Conservation (phyloP, 1,140 invertebrate species). For the Scaptomyza montana region DNA sequence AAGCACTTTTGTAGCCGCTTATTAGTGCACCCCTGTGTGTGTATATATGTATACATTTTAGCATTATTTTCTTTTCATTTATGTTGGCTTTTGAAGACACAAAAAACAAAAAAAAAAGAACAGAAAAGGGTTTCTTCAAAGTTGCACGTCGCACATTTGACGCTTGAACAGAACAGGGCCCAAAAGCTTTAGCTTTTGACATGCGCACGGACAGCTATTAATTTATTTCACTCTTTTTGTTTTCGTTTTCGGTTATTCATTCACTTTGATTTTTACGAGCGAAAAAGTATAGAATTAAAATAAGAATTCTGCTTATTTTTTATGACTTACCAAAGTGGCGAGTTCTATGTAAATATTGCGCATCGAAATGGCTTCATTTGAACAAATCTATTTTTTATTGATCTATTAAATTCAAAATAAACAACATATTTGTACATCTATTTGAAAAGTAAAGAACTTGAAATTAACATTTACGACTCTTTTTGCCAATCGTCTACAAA, state of each 20-base stretch:
- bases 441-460: constrained; percentile 11
- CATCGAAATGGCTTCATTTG: constrained; percentile 77
- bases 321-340: constrained; percentile 43
- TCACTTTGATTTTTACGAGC: background rate
- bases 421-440: constrained; percentile 13
- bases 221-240: constrained; percentile 44
- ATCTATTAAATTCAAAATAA: constrained; percentile 61
- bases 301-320: constrained; percentile 41
- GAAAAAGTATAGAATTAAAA: background rate
- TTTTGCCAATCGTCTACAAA: background rate
- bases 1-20: constrained; percentile 80
- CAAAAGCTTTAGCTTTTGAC: constrained; percentile 37
- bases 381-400: constrained; percentile 54
- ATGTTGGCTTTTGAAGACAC: background rate
- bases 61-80: constrained; percentile 37
- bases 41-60: constrained; percentile 45
- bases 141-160: constrained; percentile 72
- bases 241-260: background rate
- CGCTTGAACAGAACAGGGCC: constrained; percentile 42
- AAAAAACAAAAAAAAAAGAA: background rate
- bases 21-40: constrained; percentile 57
- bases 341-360: constrained; percentile 72
- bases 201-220: constrained; percentile 62
- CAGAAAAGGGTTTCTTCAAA: constrained; percentile 2
- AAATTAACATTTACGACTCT: constrained; percentile 40